A percentile compares a stretch with the other conserved stretches of the same genome.
Evolutionary conservation across 2,888 invertebrate species (phyloP).

Genomic region (Zele albiditarsus): DNA sequence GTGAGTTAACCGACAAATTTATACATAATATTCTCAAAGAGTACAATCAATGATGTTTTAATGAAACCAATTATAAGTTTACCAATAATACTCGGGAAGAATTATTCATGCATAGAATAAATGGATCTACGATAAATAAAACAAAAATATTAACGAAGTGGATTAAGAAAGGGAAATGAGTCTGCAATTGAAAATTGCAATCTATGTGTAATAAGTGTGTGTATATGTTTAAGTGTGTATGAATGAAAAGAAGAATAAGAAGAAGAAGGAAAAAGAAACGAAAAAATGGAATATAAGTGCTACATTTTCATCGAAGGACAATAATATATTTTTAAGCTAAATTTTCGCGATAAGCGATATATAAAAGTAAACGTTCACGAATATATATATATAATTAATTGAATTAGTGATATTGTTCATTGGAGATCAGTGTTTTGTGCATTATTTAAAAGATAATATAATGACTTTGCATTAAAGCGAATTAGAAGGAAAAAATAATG

Average conservation of each 20-base stretch:
- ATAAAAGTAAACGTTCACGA: constrained; percentile 45
- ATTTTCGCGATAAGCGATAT: constrained; percentile 46
- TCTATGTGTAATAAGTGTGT: constrained; percentile 13
- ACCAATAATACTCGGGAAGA: constrained; percentile 5
- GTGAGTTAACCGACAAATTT: neutral
- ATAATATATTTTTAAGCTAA: constrained; percentile 72
- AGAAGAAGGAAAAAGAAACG: constrained; percentile 7
- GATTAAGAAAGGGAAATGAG: constrained; percentile 23
- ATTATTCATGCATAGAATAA: neutral
- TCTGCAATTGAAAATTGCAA: neutral
- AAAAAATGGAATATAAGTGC: constrained; percentile 62
- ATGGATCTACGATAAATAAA: neutral
- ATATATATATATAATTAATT: constrained; percentile 26
- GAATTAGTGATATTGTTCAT: neutral
- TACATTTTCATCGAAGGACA: constrained; percentile 72
- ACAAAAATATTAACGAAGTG: neutral
- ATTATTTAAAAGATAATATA: neutral
- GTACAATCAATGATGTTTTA: constrained; percentile 12
- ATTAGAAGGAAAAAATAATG: neutral
- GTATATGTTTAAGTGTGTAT: constrained; percentile 28
- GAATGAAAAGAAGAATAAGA: constrained; percentile 17
- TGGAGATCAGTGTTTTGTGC: neutral
- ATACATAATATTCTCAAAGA: constrained; percentile 12
- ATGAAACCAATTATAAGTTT: neutral
- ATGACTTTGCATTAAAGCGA: neutral